Percentiles rank a stretch among this genome's conserved stretches.
Evolutionary conservation across 2,888 invertebrate genomes (phyloP).

Genomic region (Gari tellinella): DNA sequence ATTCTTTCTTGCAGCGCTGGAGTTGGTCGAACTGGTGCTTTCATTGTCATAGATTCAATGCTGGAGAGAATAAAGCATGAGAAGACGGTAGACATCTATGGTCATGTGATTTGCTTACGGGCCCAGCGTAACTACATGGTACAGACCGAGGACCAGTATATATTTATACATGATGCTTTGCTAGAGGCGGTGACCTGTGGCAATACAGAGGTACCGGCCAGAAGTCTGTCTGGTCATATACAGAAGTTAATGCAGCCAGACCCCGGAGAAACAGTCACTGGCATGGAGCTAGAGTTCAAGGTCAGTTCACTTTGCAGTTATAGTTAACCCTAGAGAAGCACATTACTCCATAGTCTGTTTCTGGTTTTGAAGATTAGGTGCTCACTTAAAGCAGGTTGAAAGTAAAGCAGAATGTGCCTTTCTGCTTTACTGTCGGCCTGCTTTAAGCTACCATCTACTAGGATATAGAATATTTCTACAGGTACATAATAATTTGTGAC

Average conservation of each 20-base stretch:
- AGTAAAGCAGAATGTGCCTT: no score
- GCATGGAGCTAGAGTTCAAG: conserved; percentile 84
- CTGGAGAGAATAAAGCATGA: conserved; percentile 98
- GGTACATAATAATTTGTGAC: no score
- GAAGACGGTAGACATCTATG: conserved; percentile 99
- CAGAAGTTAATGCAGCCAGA: conserved; percentile 95
- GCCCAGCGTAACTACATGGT: conserved; percentile 99
- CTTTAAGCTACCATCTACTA: no score
- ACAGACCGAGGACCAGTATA: conserved; percentile 98
- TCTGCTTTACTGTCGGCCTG: no score
- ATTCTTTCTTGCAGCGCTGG: conserved; percentile 87
- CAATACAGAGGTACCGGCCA: conserved; percentile 97
- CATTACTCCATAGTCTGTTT: no score
- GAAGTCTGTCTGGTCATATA: conserved; percentile 97
- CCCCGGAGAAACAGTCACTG: conserved; percentile 82
- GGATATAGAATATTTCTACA: no score
- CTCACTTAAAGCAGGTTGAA: no score
- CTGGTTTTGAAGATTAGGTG: no score
- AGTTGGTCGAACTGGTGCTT: conserved; percentile 97
- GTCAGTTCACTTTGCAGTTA: conserved; percentile 49
- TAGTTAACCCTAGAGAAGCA: no score
- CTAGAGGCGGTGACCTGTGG: conserved; percentile 98
- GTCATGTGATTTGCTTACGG: conserved; percentile 98
- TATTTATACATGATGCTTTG: conserved; percentile 99
- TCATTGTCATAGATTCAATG: conserved; percentile 99